Evolutionary conservation across 1,140 invertebrate genomes (phyloP).

Genomic region (Hylyphantes graminicola): DNA sequence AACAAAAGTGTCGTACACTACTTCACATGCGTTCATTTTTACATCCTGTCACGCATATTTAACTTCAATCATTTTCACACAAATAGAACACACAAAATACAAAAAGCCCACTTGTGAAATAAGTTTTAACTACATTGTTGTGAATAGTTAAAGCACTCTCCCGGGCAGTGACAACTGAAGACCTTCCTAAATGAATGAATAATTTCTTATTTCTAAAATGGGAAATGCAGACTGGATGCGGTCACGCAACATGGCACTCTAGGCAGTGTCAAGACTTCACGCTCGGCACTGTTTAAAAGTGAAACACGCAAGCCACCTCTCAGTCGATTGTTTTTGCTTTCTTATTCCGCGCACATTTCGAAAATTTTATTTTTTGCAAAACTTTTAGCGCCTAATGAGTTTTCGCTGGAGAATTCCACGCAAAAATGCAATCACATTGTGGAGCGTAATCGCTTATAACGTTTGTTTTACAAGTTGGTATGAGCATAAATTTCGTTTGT

Average conservation of each 20-base stretch:
- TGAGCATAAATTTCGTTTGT: no score
- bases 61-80: no score
- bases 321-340: background rate
- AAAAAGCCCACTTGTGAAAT: no score
- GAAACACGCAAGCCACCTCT: background rate
- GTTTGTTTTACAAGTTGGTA: background rate
- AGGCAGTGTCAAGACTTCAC: background rate
- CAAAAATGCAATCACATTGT: slow-evolving; percentile 6
- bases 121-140: no score
- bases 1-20: no score
- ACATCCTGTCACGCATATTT: no score
- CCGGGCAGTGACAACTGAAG: background rate
- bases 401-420: background rate
- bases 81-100: no score
- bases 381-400: slow-evolving; percentile 1
- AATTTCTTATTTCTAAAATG: background rate
- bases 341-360: background rate
- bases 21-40: no score
- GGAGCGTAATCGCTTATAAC: background rate
- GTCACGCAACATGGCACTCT: background rate
- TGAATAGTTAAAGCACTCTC: no score
- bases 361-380: slow-evolving; percentile 5
- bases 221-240: background rate
- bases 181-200: background rate
- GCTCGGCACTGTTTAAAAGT: background rate